phyloP scores from a whole-genome alignment of 1,140 invertebrate species.

The Cotesia typhae region DNA sequence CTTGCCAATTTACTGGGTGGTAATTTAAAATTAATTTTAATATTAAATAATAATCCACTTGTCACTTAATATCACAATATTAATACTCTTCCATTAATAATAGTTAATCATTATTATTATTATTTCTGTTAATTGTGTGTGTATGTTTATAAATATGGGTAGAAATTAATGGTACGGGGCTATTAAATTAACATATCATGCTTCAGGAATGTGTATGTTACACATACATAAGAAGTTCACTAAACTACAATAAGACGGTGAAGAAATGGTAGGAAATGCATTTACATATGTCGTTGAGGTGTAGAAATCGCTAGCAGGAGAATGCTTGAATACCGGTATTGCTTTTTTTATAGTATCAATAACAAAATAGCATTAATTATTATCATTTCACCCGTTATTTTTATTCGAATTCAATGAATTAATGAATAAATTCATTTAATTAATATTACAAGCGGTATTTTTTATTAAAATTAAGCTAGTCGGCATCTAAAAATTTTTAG shows the following conservation, averaged over 20 bases:
- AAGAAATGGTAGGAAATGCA: constrained; percentile 32
- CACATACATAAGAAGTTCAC: constrained; percentile 36
- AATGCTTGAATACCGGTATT: constrained; percentile 13
- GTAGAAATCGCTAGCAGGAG: constrained; percentile 29
- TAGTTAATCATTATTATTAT: no score
- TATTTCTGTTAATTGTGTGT: not conserved
- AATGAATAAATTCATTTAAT: no score
- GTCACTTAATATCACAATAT: no score
- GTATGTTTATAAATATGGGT: not conserved
- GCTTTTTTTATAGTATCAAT: constrained; percentile 15
- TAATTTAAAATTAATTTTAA: no score
- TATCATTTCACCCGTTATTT: no score
- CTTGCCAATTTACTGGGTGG: not conserved
- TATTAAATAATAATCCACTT: no score
- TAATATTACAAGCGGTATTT: no score
- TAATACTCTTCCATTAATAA: no score
- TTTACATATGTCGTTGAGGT: constrained; percentile 39
- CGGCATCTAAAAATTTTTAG: no score
- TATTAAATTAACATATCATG: not conserved
- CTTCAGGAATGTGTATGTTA: not conserved
- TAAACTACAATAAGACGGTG: constrained; percentile 37
- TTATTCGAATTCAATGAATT: no score
- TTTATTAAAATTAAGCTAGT: no score
- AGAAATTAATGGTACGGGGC: constrained; percentile 10
- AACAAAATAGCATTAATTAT: not conserved